Conservation (phyloP, 2,113 vertebrate species). For the Labeo catla region DNA sequence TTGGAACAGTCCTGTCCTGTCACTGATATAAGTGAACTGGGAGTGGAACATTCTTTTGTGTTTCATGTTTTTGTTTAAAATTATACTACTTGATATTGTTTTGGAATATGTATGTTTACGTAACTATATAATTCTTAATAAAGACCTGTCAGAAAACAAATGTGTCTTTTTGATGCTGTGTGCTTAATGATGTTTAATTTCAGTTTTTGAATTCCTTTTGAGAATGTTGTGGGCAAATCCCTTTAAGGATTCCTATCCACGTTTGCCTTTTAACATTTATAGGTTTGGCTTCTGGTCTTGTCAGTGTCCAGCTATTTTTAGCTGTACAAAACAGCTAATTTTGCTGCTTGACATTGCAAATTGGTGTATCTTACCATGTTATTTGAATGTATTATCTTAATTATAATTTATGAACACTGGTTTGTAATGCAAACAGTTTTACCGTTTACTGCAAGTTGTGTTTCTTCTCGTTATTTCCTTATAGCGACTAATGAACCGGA, state of each 20-base stretch:
- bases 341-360: too few relatives aligned
- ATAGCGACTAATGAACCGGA: too few relatives aligned
- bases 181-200: neutral
- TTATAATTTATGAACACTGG: too few relatives aligned
- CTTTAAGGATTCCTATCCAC: neutral
- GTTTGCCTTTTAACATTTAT: too few relatives aligned
- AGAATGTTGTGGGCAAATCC: neutral
- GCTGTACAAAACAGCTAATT: too few relatives aligned
- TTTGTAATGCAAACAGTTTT: too few relatives aligned
- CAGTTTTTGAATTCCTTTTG: neutral
- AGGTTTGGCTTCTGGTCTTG: too few relatives aligned
- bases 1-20: neutral
- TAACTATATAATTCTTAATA: slow-evolving; percentile 46
- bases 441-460: too few relatives aligned
- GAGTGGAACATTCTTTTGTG: neutral
- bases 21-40: neutral
- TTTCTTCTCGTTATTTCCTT: too few relatives aligned
- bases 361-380: too few relatives aligned
- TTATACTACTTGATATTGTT: slow-evolving; percentile 33
- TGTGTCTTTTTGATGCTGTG: slow-evolving; percentile 3
- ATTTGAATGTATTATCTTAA: too few relatives aligned
- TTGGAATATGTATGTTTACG: slow-evolving; percentile 24
- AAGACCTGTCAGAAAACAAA: slow-evolving; percentile 9
- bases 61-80: slow-evolving; percentile 42
- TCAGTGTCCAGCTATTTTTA: too few relatives aligned